Conservation (phyloP, 1,140 invertebrate genomes). For the Zaprionus ornatus region DNA sequence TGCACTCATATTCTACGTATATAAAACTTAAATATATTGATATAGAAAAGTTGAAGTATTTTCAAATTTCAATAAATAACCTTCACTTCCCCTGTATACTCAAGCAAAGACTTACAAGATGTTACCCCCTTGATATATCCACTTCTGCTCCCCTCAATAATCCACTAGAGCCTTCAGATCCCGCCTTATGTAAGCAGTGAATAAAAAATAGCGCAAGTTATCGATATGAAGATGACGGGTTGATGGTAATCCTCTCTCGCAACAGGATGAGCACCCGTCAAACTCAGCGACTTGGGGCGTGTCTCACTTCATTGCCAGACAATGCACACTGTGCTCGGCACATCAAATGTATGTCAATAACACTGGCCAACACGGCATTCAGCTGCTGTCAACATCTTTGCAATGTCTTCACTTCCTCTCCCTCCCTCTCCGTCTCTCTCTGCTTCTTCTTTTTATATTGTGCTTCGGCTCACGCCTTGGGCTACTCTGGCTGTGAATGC, state of each 20-base stretch:
- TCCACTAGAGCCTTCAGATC: neutral
- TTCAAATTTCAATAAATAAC: no score
- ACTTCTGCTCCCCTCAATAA: neutral
- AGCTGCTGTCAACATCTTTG: constrained; percentile 53
- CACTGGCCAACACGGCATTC: constrained; percentile 58
- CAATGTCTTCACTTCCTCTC: constrained; percentile 2
- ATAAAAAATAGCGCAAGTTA: constrained; percentile 5
- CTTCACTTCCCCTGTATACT: fast-evolving
- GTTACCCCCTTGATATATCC: neutral
- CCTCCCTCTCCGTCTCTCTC: neutral
- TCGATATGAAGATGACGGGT: constrained; percentile 20
- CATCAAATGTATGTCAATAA: constrained; percentile 72
- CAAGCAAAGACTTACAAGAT: neutral
- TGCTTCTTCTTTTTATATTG: neutral
- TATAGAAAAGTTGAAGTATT: no score
- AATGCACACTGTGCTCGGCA: constrained; percentile 47
- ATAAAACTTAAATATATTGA: neutral
- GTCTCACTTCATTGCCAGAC: constrained; percentile 17
- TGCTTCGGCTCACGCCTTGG: constrained; percentile 30
- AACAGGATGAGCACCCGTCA: constrained; percentile 24
- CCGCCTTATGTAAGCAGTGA: neutral
- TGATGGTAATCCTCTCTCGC: constrained; percentile 22
- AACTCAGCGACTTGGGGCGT: constrained; percentile 20
- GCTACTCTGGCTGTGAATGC: constrained; percentile 33
- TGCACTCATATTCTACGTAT: neutral